Base-by-base conservation (phyloP, 1,140 invertebrate species). In the Potamilus streckersoni region DNA sequence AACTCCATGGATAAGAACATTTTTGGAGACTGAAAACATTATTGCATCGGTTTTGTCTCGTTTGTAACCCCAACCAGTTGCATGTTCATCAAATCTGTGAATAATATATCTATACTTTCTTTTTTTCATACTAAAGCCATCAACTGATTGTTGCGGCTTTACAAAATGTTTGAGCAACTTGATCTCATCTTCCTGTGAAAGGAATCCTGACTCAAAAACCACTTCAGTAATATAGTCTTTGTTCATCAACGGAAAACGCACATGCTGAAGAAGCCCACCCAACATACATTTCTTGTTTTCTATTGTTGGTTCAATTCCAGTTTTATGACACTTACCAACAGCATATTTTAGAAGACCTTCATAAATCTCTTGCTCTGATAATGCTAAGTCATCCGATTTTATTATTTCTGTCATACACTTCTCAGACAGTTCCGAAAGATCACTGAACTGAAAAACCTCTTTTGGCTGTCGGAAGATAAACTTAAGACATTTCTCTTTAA, bases 211-310 rank as follows among this genome's bases (percentile, higher is more conserved):
- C 38, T 67, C n/a, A 23, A 64, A 68, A 31, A 75, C 69, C 12
- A 60, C 19, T 16, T 59, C 69, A 4, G 59, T 65, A 61, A 80
- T 79, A 62, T 76, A 79, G n/a, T 75, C 58, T 23, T 20, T 49
- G 23, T 62, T 23, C 74, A 80, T 80, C 19, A 80, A 49, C 6
- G 81, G 81, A 76, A 83, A 80, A 27, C 81, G 66, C 1, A 83
- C 73, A 20, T 75, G 59, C 13, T 75, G 49, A 6, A 82, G 27
- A n/a, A 78, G 38, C 55, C 78, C 67, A 14, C 59, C 76, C 16
- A 80, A 13, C 13, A 71, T 57, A 14, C 65, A 27, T 20, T 70
- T 68, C 62, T 71, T 74, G 55, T 78, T 79, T 31, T 65, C 59
- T 20, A 68, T 72, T 38, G 56, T 76, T 19, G 63, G n/a, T 19